These are phyloP conservation scores for Drosophila lacteicornis DNA, from an alignment of 1,140 invertebrate genomes.

Conservation along the genomic window DNA sequence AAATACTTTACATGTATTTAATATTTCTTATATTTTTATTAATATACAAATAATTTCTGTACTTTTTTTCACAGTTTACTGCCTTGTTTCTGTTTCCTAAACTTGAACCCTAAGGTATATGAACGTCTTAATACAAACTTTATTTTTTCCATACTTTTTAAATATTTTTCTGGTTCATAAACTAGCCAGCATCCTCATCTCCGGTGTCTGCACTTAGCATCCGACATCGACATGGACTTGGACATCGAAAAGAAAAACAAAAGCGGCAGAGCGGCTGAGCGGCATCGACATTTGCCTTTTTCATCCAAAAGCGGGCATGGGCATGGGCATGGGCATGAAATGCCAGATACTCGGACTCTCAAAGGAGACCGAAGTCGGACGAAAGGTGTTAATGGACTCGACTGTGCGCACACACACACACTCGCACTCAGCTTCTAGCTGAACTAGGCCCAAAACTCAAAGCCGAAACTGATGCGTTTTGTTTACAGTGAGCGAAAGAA, in stretches of 20 bases:
- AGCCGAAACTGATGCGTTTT: slow-evolving; percentile 10
- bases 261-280: neutral
- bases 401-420: slow-evolving; percentile 21
- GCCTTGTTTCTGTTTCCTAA: too few species aligned
- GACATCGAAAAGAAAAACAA: slow-evolving; percentile 15
- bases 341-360: slow-evolving; percentile 43
- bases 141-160: neutral
- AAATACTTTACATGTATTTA: neutral
- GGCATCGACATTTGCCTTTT: slow-evolving; percentile 37
- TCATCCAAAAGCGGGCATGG: slow-evolving; percentile 22
- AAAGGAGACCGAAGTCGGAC: slow-evolving; percentile 27
- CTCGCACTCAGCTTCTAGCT: neutral
- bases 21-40: neutral
- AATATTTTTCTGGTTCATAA: neutral
- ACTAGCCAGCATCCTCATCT: slow-evolving; percentile 1
- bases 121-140: too few species aligned
- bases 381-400: slow-evolving; percentile 48
- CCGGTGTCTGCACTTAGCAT: slow-evolving; percentile 16
- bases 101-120: too few species aligned
- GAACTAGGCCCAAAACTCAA: neutral
- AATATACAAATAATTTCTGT: too few species aligned
- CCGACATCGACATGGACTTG: neutral
- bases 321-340: slow-evolving; percentile 26
- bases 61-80: too few species aligned
- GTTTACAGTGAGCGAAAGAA: neutral